Percentiles rank a stretch among this genome's conserved stretches.
phyloP scores from a whole-genome alignment of 2,797 vertebrate species.

The Novumbra hubbsi region DNA sequence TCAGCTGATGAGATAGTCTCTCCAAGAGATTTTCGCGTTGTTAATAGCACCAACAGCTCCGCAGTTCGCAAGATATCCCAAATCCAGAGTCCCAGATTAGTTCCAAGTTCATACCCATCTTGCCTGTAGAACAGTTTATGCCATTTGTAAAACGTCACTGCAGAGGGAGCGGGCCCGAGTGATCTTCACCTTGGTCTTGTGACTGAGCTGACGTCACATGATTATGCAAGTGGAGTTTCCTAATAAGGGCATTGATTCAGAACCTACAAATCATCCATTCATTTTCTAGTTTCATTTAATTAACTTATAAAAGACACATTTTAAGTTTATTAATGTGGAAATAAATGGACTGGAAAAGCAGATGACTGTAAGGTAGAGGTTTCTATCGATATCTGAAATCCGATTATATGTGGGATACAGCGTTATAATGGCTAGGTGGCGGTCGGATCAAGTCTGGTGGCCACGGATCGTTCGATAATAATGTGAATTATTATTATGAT shows the following conservation, averaged over 20 bases:
- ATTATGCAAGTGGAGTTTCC: constrained; percentile 66
- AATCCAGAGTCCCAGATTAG: not conserved
- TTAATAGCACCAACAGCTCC: constrained; percentile 3
- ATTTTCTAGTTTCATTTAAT: not conserved
- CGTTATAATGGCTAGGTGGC: no score
- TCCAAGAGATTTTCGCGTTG: not conserved
- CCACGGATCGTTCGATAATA: no score
- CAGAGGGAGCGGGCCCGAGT: constrained; percentile 15
- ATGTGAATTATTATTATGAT: no score
- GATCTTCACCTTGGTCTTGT: constrained; percentile 57
- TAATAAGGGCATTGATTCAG: constrained; percentile 50
- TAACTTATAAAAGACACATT: not conserved
- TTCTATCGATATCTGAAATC: no score
- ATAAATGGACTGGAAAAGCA: not conserved
- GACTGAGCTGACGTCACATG: constrained; percentile 72
- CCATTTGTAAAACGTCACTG: constrained; percentile 10
- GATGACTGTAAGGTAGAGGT: not conserved
- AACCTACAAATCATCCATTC: not conserved
- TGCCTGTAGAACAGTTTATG: constrained; percentile 16
- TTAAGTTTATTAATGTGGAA: not conserved
- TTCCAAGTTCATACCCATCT: constrained; percentile 45
- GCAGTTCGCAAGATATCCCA: not conserved
- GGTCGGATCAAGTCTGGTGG: no score
- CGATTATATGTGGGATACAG: no score
- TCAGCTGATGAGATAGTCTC: not conserved